phyloP scores from a whole-genome alignment of 2,888 invertebrate genomes.

The Mechanitis messenoides region DNA sequence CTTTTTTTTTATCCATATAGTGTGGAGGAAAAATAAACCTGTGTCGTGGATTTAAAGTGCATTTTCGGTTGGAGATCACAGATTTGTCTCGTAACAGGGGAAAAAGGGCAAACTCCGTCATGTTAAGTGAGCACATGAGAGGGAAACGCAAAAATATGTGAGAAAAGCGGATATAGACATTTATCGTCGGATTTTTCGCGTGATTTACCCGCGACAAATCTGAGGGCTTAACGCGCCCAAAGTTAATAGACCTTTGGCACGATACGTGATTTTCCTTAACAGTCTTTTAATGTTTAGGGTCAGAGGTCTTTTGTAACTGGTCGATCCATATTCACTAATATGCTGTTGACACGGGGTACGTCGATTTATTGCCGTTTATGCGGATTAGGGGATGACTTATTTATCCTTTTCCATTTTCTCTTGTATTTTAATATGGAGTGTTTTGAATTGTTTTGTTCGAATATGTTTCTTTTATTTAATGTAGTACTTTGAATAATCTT shows the following conservation, averaged over 20 bases:
- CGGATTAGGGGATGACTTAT: constrained; percentile 62
- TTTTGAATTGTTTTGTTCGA: constrained; percentile 13
- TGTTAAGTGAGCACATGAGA: constrained; percentile 77
- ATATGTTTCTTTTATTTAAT: not conserved
- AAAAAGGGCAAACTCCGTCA: constrained; percentile 72
- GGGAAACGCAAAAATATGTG: constrained; percentile 75
- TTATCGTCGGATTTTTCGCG: constrained; percentile 74
- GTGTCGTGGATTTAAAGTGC: constrained; percentile 7
- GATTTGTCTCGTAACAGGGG: constrained; percentile 49
- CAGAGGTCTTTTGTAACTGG: constrained; percentile 40
- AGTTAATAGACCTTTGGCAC: constrained; percentile 40
- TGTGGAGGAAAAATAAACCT: constrained; percentile 26
- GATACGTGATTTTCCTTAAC: constrained; percentile 19
- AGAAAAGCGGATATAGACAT: constrained; percentile 76
- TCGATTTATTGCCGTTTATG: constrained; percentile 70
- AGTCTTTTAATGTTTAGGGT: constrained; percentile 18
- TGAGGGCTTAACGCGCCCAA: constrained; percentile 56
- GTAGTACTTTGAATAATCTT: no score
- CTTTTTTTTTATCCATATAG: constrained; percentile 46
- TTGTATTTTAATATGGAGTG: constrained; percentile 40
- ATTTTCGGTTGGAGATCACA: constrained; percentile 31
- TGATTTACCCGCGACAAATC: constrained; percentile 74
- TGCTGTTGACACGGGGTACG: constrained; percentile 67
- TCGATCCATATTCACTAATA: constrained; percentile 59
- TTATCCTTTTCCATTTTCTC: constrained; percentile 66